These are phyloP conservation scores for Isichthys henryi DNA, from an alignment of 2,113 vertebrate genomes.

Conservation along the genomic window DNA sequence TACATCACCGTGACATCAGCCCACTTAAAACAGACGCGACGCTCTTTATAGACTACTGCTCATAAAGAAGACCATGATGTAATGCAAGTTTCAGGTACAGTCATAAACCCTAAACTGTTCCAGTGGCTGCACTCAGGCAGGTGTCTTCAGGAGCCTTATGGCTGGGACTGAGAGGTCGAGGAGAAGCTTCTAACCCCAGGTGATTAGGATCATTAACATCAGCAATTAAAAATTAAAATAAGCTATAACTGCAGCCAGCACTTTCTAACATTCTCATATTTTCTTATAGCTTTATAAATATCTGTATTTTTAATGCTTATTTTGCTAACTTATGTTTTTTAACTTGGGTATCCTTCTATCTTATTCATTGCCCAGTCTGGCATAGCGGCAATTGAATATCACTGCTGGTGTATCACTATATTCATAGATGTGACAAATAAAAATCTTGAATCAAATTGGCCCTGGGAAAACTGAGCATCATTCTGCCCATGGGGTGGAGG, in stretches of 20 bases:
- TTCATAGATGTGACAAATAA: neutral
- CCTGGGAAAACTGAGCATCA: neutral
- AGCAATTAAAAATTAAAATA: neutral
- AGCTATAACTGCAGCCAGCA: neutral
- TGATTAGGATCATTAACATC: neutral
- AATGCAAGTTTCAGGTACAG: neutral
- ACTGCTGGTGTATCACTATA: neutral
- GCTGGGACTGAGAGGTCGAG: neutral
- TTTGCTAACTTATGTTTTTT: neutral
- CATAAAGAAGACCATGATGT: neutral
- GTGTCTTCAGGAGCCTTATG: neutral
- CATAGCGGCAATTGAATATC: neutral
- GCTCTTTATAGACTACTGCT: neutral
- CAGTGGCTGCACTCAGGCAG: neutral
- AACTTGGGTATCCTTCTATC: neutral
- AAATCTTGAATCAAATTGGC: neutral
- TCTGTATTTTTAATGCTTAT: neutral
- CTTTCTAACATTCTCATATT: neutral
- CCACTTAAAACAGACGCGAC: slow-evolving; percentile 23
- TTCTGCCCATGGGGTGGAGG: neutral
- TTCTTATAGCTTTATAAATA: neutral
- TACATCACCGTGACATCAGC: neutral
- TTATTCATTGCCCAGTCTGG: neutral
- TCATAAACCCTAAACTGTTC: neutral
- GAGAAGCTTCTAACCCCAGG: neutral